Conservation (phyloP, 2,888 invertebrate species). For the Zele albiditarsus region DNA sequence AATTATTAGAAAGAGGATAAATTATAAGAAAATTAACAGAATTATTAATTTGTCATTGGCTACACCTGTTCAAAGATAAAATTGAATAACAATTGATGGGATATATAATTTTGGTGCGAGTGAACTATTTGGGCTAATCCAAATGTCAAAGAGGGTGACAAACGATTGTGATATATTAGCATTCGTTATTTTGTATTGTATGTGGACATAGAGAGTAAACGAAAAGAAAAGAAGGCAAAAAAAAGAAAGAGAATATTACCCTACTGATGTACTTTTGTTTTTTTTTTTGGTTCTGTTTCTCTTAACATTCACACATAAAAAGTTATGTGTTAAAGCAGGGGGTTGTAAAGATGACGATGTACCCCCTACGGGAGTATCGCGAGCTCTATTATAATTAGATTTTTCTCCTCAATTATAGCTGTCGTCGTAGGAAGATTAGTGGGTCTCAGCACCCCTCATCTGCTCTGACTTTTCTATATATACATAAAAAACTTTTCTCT, state of each 20-base stretch:
- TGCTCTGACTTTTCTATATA: slow-evolving; percentile 22
- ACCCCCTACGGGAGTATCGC: slow-evolving; percentile 40
- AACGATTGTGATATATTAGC: slow-evolving; percentile 41
- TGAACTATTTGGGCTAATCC: slow-evolving; percentile 14
- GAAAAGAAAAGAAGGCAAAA: slow-evolving; percentile 19
- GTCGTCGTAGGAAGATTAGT: slow-evolving; percentile 48
- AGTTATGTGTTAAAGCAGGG: not conserved
- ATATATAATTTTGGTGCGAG: slow-evolving; percentile 14
- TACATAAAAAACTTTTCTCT: not conserved
- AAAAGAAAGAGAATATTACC: slow-evolving; percentile 18
- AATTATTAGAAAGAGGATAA: not conserved
- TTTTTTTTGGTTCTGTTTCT: not conserved
- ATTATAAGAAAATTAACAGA: slow-evolving; percentile 5
- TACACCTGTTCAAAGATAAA: slow-evolving; percentile 30
- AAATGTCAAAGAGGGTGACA: slow-evolving; percentile 37
- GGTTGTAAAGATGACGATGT: slow-evolving; percentile 4
- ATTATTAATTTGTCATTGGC: slow-evolving; percentile 30
- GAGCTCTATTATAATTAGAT: slow-evolving; percentile 49
- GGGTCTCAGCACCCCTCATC: slow-evolving; percentile 27
- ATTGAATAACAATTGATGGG: slow-evolving; percentile 14
- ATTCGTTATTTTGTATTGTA: slow-evolving; percentile 9
- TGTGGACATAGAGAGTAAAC: not conserved
- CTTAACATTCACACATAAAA: not conserved
- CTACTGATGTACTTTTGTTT: slow-evolving; percentile 25
- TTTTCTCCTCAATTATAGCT: slow-evolving; percentile 51